Base-by-base conservation (phyloP, 2,888 invertebrate species). In the Chalcosyrphus nemorum region DNA sequence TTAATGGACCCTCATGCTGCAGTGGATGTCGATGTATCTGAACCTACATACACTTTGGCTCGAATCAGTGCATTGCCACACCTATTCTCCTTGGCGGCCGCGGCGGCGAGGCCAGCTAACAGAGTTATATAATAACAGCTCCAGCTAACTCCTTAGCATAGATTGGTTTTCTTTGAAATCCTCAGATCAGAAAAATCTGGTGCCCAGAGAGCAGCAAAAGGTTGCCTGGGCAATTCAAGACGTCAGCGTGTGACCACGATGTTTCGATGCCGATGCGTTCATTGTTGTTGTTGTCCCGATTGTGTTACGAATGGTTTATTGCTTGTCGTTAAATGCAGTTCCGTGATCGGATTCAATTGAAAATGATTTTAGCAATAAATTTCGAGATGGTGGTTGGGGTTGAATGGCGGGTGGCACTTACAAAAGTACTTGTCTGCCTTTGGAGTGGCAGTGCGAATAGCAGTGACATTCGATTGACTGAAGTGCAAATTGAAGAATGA, bases 301-400 rank as follows among this genome's bases (percentile, higher is more conserved):
- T 27, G 27, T 15, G 38, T 38, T 19, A 32, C 52, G 35, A 47
- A 27, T 65, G 65, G 57, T 65, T 43, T 68, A 72, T 76, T 52
- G 29, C 56, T 24, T 50, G 41, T 56, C 56, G 38, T 63, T 24
- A 56, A 56, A 35, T 54, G 19, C 38, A 68, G 82, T 82, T 74
- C 77, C 82, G 68, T 82, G 82, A 77, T 82, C 56, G 35, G 59
- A 21, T 52, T 59, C 76, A 65, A 81, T 81, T 66, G 71, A 54
- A 81, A 81, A 57, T 76, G 61, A 76, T 81, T 81, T 76, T n/a
- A 19, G 27, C 29, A 50, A 81, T 81, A 81, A 81, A 81, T 78
- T 41, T 38, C 61, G 17, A n/a, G n/a, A 72, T 74, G 21, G 15
- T 50, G 24, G n/a, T n/a, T n/a, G n/a, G n/a, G 29, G n/a, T 4